Base-by-base conservation (phyloP, 2,113 vertebrate genomes). In the Gallinago undulata region DNA sequence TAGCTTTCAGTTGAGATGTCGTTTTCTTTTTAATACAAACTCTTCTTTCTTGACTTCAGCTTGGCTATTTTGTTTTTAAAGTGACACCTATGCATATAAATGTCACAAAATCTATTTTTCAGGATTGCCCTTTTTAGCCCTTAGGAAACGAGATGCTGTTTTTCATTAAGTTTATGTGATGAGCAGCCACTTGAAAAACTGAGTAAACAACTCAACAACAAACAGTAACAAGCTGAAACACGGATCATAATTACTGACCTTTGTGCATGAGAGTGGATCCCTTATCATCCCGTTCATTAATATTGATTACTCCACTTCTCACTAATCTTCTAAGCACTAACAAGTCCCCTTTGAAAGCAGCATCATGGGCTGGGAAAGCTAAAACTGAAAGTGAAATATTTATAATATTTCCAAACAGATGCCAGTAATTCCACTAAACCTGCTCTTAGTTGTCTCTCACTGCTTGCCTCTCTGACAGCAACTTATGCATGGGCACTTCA, bases 231-330 rank as follows among this genome's bases (percentile, higher is more conserved):
- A 96, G 76, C 70, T 69, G 30, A 89, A 95, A 78, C 47, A 59
- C 35, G 59, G 35, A 64, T 72, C 41, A 35, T 69, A 80, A 79
- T 66, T 93, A 94, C 96, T 95, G 35, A 98, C 98, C 98, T 98
- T 98, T 98, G 95, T 98, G 98, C 97, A 98, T 77, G 43, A 92
- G 97, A 72, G 98, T 98, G 75, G 97, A 97, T 89, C 98, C 98
- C 60, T 93, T 93, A 93, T 98, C 94, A 9, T 98, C 98, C 55
- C 97, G 95, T 66, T 99, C 98, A 74, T 98, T 99, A 82, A 98
- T 83, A 89, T 97, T 98, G 83, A 98, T 97, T 78, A 97, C 88
- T 89, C 97, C 98, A 90, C 95, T 98, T 94, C 97, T 97, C 80
- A 98, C 82, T 64, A 98, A 96, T 75, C 96, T 97, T 90, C 97